Conservation (phyloP, 2,888 invertebrate species). For the Epirrhoe alternata region DNA sequence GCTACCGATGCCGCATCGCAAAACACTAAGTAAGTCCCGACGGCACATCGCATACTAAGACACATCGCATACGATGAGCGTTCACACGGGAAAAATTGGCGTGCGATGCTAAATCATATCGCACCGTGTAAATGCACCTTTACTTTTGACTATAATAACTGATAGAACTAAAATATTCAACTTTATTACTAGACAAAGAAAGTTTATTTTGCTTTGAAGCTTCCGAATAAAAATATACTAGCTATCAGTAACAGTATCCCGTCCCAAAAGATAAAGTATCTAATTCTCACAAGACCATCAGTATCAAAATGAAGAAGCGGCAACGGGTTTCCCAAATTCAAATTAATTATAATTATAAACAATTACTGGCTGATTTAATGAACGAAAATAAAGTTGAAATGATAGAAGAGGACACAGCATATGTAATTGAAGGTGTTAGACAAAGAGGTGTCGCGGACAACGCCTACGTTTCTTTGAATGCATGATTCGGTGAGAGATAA, state of each 20-base stretch:
- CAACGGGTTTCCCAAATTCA: constrained; percentile 67
- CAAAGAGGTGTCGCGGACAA: constrained; percentile 68
- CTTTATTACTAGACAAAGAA: constrained; percentile 9
- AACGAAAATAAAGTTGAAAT: constrained; percentile 63
- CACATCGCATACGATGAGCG: too few species aligned
- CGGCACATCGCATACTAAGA: too few species aligned
- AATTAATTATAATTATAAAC: constrained; percentile 83
- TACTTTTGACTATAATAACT: constrained; percentile 17
- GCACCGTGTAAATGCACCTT: too few species aligned
- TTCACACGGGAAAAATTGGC: too few species aligned
- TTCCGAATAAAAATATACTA: constrained; percentile 22
- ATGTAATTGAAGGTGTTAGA: constrained; percentile 54
- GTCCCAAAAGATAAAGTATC: constrained; percentile 68
- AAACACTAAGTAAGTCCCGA: too few species aligned
- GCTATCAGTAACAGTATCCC: constrained; percentile 41
- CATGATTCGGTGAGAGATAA: constrained; percentile 82
- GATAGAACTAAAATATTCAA: constrained; percentile 3
- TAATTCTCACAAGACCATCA: constrained; percentile 72
- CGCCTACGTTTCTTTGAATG: constrained; percentile 80
- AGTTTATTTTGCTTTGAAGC: constrained; percentile 17
- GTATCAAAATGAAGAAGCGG: constrained; percentile 68
- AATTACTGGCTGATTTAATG: constrained; percentile 78
- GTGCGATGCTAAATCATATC: too few species aligned
- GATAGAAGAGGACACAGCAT: constrained; percentile 62
- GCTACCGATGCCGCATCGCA: too few species aligned